A percentile compares a stretch with the other conserved stretches of the same genome.
Conservation (phyloP, 2,113 vertebrate species). For the Zapus hudsonius region DNA sequence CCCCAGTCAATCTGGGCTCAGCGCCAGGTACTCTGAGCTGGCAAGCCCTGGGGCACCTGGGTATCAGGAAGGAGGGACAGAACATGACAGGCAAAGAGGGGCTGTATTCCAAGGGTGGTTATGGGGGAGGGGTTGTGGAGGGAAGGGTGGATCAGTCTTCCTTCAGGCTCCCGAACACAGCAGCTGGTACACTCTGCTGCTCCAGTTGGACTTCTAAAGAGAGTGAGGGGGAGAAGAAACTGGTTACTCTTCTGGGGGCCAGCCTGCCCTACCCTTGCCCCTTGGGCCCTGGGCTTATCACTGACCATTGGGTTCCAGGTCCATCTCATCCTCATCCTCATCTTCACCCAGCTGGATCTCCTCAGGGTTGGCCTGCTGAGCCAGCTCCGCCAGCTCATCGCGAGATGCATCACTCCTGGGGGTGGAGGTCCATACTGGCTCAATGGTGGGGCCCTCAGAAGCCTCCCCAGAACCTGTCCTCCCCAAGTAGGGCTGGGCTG, state of each 20-base stretch:
- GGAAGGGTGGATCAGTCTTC: slow-evolving; percentile 85
- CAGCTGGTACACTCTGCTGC: slow-evolving; percentile 92
- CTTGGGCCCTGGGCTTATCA: accelerated
- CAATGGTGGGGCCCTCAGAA: not conserved
- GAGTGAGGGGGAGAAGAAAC: accelerated
- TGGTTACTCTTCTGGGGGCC: not conserved
- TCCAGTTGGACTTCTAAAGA: slow-evolving; percentile 92
- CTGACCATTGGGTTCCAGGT: slow-evolving; percentile 92
- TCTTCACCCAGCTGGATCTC: slow-evolving; percentile 94
- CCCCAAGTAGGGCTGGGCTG: accelerated
- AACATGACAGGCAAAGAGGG: not conserved
- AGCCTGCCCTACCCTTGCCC: accelerated
- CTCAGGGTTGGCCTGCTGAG: slow-evolving; percentile 93
- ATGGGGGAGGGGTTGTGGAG: accelerated
- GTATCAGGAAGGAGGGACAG: slow-evolving; percentile 33
- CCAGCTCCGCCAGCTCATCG: slow-evolving; percentile 91
- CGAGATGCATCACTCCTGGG: slow-evolving; percentile 92
- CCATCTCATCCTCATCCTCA: slow-evolving; percentile 88
- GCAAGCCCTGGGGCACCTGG: slow-evolving; percentile 41
- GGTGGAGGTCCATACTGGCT: accelerated
- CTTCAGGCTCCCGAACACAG: slow-evolving; percentile 94
- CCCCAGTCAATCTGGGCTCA: slow-evolving; percentile 56
- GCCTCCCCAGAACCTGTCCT: accelerated
- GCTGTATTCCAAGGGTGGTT: slow-evolving; percentile 44
- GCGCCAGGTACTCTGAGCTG: slow-evolving; percentile 15